Evolutionary conservation across 2,113 vertebrate species (phyloP).

Genomic region (Rhinolophus ferrumequinum): DNA sequence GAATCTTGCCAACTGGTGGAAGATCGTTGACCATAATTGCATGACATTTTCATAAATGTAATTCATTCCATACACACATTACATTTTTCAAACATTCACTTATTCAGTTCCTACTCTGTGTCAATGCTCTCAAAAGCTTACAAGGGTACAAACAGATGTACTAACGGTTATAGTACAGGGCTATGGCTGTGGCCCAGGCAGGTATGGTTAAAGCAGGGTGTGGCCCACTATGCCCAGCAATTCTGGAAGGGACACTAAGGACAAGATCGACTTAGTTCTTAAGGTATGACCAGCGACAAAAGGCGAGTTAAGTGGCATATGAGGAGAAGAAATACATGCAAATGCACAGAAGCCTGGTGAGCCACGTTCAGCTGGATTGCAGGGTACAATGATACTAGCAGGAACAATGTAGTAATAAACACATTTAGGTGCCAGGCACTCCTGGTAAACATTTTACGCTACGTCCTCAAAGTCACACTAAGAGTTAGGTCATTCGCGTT

Average conservation of each 20-base stretch:
- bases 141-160: neutral
- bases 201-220: neutral
- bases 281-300: neutral
- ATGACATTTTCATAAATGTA: neutral
- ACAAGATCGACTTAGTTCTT: neutral
- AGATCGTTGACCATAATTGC: neutral
- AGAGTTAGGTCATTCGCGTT: neutral
- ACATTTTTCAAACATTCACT: constrained; percentile 1
- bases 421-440: neutral
- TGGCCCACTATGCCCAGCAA: neutral
- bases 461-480: neutral
- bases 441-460: neutral
- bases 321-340: neutral
- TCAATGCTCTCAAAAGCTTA: neutral
- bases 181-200: neutral
- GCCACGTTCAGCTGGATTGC: neutral
- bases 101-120: neutral
- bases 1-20: neutral
- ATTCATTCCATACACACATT: neutral
- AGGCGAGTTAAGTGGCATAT: neutral
- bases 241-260: neutral
- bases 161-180: neutral
- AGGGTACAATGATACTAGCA: neutral
- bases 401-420: neutral
- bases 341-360: neutral